Conservation (phyloP, 2,888 invertebrate species). For the Acleris holmiana region DNA sequence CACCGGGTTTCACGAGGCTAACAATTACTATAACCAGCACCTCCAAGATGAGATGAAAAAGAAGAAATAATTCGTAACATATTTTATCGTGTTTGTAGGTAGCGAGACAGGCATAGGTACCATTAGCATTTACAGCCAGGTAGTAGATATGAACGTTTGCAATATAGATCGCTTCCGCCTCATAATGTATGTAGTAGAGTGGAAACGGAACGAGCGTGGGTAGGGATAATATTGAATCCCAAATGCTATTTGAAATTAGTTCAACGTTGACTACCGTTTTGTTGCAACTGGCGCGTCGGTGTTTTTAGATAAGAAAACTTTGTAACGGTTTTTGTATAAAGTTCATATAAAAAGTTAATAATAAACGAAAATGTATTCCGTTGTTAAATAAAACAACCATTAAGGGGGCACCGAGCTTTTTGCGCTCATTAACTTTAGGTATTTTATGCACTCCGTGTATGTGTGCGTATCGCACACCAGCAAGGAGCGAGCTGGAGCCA, state of each 20-base stretch:
- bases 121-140: slow-evolving; percentile 30
- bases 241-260: slow-evolving; percentile 45
- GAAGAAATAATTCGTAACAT: slow-evolving; percentile 25
- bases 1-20: too few relatives aligned
- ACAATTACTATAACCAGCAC: background rate
- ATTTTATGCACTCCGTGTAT: too few relatives aligned
- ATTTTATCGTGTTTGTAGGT: slow-evolving; percentile 13
- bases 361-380: too few relatives aligned
- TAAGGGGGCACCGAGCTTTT: too few relatives aligned
- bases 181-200: slow-evolving; percentile 43
- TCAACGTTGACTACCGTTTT: slow-evolving; percentile 10
- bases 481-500: too few relatives aligned
- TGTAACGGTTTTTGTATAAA: background rate
- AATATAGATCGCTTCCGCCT: slow-evolving; percentile 35
- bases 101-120: slow-evolving; percentile 12
- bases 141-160: slow-evolving; percentile 35
- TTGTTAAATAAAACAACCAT: too few relatives aligned
- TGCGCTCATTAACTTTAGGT: too few relatives aligned
- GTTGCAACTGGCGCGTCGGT: background rate
- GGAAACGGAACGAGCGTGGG: slow-evolving; percentile 52
- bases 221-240: slow-evolving; percentile 56
- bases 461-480: too few relatives aligned
- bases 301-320: background rate
- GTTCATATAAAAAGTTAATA: background rate
- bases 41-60: slow-evolving; percentile 9